Conservation (phyloP, 2,888 invertebrate genomes). For the Drosophila yooni region DNA sequence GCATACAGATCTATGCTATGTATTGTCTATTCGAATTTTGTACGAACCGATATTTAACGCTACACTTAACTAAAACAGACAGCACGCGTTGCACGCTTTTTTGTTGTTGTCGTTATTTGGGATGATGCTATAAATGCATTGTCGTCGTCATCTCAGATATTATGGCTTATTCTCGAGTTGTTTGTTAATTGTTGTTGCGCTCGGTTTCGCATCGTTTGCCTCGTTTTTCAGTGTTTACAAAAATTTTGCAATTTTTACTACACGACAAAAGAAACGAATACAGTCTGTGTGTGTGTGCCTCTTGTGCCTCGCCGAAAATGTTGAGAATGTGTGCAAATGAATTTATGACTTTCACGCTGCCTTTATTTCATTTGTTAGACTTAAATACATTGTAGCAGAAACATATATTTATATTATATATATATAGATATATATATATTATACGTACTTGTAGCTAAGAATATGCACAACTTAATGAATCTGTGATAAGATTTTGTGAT, state of each 20-base stretch:
- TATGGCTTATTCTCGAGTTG: slow-evolving; percentile 29
- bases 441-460: slow-evolving; percentile 22
- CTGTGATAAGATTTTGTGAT: slow-evolving; percentile 47
- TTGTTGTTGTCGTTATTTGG: slow-evolving; percentile 22
- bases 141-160: slow-evolving; percentile 64
- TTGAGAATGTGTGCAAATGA: slow-evolving; percentile 69
- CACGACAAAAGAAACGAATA: slow-evolving; percentile 12
- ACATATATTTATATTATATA: neutral
- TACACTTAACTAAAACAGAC: slow-evolving; percentile 51
- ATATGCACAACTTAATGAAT: slow-evolving; percentile 25
- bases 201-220: slow-evolving; percentile 63
- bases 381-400: slow-evolving; percentile 36
- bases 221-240: slow-evolving; percentile 46
- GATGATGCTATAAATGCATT: slow-evolving; percentile 76
- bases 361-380: slow-evolving; percentile 45
- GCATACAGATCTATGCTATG: slow-evolving; percentile 31
- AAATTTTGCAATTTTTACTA: slow-evolving; percentile 36
- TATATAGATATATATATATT: slow-evolving; percentile 20
- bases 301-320: slow-evolving; percentile 45
- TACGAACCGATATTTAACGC: slow-evolving; percentile 45
- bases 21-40: slow-evolving; percentile 11
- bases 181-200: slow-evolving; percentile 54
- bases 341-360: slow-evolving; percentile 68
- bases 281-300: slow-evolving; percentile 27
- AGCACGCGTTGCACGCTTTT: slow-evolving; percentile 54